phyloP scores from a whole-genome alignment of 2,888 invertebrate species.

The Allygus modestus region DNA sequence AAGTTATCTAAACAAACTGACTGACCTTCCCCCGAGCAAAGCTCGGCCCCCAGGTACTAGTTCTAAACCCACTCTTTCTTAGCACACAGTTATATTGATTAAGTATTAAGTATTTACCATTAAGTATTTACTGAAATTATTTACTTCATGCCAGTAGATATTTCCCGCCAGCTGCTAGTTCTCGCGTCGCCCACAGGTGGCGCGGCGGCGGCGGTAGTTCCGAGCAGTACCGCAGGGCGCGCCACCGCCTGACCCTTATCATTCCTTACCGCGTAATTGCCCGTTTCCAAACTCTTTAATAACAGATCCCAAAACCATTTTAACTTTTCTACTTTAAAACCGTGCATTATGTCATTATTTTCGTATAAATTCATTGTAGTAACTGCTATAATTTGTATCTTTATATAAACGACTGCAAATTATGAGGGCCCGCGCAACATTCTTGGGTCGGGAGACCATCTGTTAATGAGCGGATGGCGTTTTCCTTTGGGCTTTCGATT shows the following conservation, averaged over 20 bases:
- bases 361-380: constrained; percentile 51
- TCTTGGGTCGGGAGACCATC: constrained; percentile 34
- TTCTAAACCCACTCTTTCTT: no score
- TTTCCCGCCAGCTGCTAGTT: no score
- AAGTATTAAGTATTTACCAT: no score
- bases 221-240: background rate
- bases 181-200: background rate
- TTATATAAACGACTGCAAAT: constrained; percentile 47
- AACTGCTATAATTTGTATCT: constrained; percentile 54
- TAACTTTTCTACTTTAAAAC: constrained; percentile 53
- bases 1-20: no score
- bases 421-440: constrained; percentile 46
- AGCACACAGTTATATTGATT: no score
- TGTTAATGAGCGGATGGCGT: constrained; percentile 8
- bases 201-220: constrained; percentile 20
- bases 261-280: constrained; percentile 40
- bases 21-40: no score
- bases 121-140: no score
- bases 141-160: no score
- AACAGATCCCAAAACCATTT: constrained; percentile 52
- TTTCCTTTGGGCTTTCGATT: constrained; percentile 6
- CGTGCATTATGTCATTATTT: constrained; percentile 49
- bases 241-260: constrained; percentile 38
- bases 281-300: constrained; percentile 48
- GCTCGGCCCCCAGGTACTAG: no score